Conservation (phyloP, 2,113 vertebrate species). For the Oreochromis niloticus region DNA sequence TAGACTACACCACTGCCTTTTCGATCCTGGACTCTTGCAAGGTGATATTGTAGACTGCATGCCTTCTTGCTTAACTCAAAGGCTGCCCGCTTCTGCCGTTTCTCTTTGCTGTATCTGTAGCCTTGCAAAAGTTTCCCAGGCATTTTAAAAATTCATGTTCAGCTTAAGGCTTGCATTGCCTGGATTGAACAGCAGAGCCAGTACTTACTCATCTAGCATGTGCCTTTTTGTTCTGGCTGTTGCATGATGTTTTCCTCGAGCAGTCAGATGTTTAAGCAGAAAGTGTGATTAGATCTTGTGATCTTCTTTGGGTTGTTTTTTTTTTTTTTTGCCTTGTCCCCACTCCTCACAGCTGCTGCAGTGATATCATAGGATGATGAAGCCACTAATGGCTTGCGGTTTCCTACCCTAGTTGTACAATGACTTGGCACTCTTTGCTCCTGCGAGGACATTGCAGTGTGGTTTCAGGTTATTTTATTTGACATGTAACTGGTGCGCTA, state of each 20-base stretch:
- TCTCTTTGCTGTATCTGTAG: neutral
- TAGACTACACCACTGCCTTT: neutral
- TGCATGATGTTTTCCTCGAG: neutral
- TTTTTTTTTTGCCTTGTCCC: neutral
- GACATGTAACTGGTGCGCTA: constrained; percentile 8
- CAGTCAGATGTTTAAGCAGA: constrained; percentile 37
- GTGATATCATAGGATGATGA: constrained; percentile 6
- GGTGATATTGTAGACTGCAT: neutral
- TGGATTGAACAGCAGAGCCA: neutral
- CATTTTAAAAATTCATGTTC: neutral
- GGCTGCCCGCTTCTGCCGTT: neutral
- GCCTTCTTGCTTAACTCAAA: neutral
- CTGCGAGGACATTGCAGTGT: neutral
- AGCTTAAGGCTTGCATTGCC: neutral
- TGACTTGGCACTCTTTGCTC: constrained; percentile 30
- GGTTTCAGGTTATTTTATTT: constrained; percentile 25
- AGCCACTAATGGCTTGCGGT: constrained; percentile 20
- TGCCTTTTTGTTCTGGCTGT: neutral
- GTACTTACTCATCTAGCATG: neutral
- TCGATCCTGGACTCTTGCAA: neutral
- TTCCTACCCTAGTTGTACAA: neutral
- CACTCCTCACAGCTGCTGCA: constrained; percentile 11
- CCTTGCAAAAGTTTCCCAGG: constrained; percentile 19
- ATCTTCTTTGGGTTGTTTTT: neutral
- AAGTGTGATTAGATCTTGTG: constrained; percentile 28